phyloP scores from a whole-genome alignment of 2,113 vertebrate genomes.

The Triplophysa tibetana region DNA sequence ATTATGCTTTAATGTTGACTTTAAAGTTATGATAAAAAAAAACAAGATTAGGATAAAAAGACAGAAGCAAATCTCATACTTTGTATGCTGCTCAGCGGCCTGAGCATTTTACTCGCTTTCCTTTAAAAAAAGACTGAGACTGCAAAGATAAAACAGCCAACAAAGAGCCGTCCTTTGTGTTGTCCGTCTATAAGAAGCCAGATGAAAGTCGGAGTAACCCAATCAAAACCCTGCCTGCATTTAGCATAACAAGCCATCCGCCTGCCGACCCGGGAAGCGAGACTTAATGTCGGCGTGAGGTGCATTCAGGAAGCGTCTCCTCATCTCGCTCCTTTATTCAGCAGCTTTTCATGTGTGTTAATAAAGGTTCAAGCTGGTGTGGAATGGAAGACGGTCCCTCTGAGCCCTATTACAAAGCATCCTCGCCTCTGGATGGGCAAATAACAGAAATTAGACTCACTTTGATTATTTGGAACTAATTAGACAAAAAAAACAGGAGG shows the following conservation, averaged over 20 bases:
- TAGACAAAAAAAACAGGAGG: constrained; percentile 8
- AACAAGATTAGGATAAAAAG: not conserved
- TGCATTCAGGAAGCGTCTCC: constrained; percentile 10
- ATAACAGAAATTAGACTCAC: constrained; percentile 42
- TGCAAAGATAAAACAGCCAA: not conserved
- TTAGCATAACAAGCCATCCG: constrained; percentile 43
- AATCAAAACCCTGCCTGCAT: constrained; percentile 34
- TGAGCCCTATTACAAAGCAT: constrained; percentile 55
- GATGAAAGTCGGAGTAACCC: constrained; percentile 32
- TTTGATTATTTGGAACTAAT: constrained; percentile 43
- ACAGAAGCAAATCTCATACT: too few relatives aligned
- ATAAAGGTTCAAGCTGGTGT: constrained; percentile 56
- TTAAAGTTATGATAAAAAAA: not conserved
- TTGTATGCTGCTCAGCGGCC: not conserved
- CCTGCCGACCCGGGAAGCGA: constrained; percentile 14
- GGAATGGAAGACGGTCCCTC: constrained; percentile 47
- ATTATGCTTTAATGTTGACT: not conserved
- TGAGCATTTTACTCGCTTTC: constrained; percentile 13
- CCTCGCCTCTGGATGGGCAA: constrained; percentile 30
- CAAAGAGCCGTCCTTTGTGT: constrained; percentile 28
- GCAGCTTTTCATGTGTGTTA: constrained; percentile 43
- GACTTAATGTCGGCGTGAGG: constrained; percentile 14
- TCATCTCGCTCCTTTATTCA: constrained; percentile 1
- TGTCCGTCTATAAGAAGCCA: constrained; percentile 1
- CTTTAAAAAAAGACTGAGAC: not conserved